A percentile compares a stretch with the other conserved stretches of the same genome.
Evolutionary conservation across 2,113 vertebrate genomes (phyloP).

Genomic region (Suricata suricatta): DNA sequence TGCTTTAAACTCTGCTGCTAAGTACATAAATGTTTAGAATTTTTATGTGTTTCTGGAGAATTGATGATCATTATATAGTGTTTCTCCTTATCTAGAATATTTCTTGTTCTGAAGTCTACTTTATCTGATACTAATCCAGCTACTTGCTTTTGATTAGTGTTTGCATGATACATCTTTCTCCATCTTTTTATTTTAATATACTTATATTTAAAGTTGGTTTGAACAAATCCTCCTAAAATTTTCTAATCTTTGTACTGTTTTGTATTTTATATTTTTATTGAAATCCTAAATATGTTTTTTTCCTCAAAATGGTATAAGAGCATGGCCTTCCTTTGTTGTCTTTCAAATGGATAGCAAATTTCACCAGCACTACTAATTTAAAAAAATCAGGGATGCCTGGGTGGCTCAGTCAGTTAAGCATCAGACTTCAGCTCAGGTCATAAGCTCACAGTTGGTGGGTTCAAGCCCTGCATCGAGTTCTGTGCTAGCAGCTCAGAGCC

Average conservation of each 20-base stretch:
- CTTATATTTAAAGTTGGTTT: not conserved
- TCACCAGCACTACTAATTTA: not conserved
- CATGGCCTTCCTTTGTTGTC: not conserved
- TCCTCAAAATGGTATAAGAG: accelerated
- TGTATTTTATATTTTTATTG: not conserved
- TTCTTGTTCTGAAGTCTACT: not conserved
- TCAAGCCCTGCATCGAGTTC: no score
- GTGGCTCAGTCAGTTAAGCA: no score
- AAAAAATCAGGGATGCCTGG: no score
- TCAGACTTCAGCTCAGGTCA: no score
- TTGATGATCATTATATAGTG: not conserved
- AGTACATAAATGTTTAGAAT: not conserved
- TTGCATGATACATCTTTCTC: not conserved
- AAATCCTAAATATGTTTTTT: not conserved
- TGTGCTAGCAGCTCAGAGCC: no score
- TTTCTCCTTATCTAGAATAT: not conserved
- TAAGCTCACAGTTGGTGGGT: no score
- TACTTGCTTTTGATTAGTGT: not conserved
- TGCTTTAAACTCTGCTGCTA: not conserved
- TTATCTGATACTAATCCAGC: not conserved
- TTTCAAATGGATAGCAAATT: not conserved
- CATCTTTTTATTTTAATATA: not conserved
- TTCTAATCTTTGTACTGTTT: not conserved
- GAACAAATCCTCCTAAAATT: not conserved
- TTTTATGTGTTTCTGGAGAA: not conserved